Base-by-base conservation (phyloP, 2,797 vertebrate genomes). In the Spea hammondii region DNA sequence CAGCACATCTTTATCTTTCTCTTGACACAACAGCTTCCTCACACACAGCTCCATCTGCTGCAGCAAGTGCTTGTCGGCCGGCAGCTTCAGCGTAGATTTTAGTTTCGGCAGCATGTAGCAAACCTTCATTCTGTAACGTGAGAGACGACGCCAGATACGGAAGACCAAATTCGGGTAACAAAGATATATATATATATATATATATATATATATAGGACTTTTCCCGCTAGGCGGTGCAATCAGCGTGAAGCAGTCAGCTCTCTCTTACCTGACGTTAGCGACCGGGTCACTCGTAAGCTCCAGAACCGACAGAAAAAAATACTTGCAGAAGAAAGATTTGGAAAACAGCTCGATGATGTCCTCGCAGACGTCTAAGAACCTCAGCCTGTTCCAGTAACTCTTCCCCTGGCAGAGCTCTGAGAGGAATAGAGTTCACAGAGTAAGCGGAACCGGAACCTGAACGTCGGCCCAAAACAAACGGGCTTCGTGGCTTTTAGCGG, bases 311-410 rank as follows among this genome's bases (percentile, higher is more conserved):
- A 95, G 85, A 85, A 97, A 92, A 87, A 98, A 97, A 82, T 97
- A 93, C 91, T 96, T 96, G 91, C 95, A 97, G 89, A 98, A 97
- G 91, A 96, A 98, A 57, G 95, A 95, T 80, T 95, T 95, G 81
- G 96, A 98, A 90, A 98, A 98, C 54, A 97, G 90, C 76, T 97
- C 96, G 80, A 94, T 94, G 83, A 96, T 95, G 72, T 92, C 95
- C 91, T 98, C 96, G 91, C 96, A 98, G 74, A 96, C 93, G 85
- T 98, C 96, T 76, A 98, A 93, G 88, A 96, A 98, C 4, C 96
- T 92, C 76, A 96, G 92, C 78, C 96, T 94, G 89, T 94, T 96
- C 96, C 96, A 97, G 17, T 97, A 98, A 89, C 96, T 98, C 89
- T 94, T 94, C 73, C 96, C 96, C 88, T 96, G 94, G 82, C 95